Evolutionary conservation across 2,888 invertebrate genomes (phyloP).

Genomic region (Cetonia aurata): DNA sequence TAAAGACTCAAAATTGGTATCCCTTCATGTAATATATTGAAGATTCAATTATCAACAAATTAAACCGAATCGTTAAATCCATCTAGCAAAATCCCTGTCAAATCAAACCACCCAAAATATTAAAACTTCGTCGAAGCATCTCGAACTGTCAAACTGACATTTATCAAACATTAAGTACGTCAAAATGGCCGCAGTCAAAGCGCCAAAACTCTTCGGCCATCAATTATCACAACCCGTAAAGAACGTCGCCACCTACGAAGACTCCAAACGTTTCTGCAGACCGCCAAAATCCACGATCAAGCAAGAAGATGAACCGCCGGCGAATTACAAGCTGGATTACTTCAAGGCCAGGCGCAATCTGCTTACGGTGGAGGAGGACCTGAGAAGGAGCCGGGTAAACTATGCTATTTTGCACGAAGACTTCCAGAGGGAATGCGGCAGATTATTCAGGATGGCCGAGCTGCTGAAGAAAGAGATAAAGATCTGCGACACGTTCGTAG

Average conservation of each 20-base stretch:
- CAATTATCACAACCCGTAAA: neutral
- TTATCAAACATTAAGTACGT: no score
- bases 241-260: neutral
- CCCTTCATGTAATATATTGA: no score
- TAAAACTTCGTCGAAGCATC: no score
- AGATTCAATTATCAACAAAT: no score
- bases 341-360: neutral
- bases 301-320: neutral
- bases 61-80: no score
- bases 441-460: neutral
- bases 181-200: no score
- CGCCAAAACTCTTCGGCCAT: no score
- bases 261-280: neutral
- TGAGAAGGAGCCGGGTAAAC: neutral
- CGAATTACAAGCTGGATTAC: neutral
- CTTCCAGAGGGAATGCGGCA: neutral
- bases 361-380: neutral
- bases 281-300: neutral
- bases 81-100: no score
- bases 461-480: neutral
- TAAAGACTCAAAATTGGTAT: no score
- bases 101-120: no score
- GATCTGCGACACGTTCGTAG: conserved; percentile 23
- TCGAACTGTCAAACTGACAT: no score
- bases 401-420: no score